Evolutionary conservation across 2,113 vertebrate genomes (phyloP).

Genomic region (Cheilinus undulatus): DNA sequence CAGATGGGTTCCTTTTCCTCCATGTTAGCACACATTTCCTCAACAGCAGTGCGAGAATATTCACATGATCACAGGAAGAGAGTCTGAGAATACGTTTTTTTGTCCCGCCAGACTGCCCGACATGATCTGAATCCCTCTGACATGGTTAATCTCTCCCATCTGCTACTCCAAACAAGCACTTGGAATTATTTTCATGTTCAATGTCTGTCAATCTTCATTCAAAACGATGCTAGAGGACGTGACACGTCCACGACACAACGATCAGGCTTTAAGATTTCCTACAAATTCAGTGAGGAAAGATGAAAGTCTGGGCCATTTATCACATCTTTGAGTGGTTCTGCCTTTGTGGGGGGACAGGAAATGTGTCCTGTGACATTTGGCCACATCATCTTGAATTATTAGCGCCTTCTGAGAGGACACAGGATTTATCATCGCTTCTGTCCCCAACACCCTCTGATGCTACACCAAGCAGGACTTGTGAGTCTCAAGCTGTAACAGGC

Average conservation of each 20-base stretch:
- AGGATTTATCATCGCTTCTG: slow-evolving; percentile 80
- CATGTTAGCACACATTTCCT: slow-evolving; percentile 29
- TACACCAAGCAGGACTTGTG: slow-evolving; percentile 71
- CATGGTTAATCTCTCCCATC: slow-evolving; percentile 38
- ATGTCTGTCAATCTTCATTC: slow-evolving; percentile 11
- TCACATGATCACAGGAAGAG: slow-evolving; percentile 43
- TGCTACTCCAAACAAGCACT: slow-evolving; percentile 22
- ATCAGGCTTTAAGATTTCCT: slow-evolving; percentile 49
- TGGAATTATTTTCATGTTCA: slow-evolving; percentile 7
- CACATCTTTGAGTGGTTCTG: slow-evolving; percentile 66
- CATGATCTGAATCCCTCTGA: slow-evolving; percentile 34
- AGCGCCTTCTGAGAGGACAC: slow-evolving; percentile 77
- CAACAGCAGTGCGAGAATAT: slow-evolving; percentile 20
- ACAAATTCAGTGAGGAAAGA: slow-evolving; percentile 48
- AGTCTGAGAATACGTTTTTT: slow-evolving; percentile 27
- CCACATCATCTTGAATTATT: slow-evolving; percentile 82
- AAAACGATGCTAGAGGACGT: slow-evolving; percentile 26
- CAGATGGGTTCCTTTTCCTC: slow-evolving; percentile 39
- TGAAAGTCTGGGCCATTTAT: slow-evolving; percentile 64
- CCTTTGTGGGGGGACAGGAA: slow-evolving; percentile 71
- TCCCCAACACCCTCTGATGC: slow-evolving; percentile 72
- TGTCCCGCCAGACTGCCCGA: slow-evolving; percentile 14
- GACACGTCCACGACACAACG: slow-evolving; percentile 26
- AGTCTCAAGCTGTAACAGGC: slow-evolving; percentile 72
- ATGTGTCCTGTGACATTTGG: slow-evolving; percentile 83